Percentiles rank a stretch among this genome's conserved stretches.
phyloP scores from a whole-genome alignment of 2,113 vertebrate genomes.

The Litocranius walleri region DNA sequence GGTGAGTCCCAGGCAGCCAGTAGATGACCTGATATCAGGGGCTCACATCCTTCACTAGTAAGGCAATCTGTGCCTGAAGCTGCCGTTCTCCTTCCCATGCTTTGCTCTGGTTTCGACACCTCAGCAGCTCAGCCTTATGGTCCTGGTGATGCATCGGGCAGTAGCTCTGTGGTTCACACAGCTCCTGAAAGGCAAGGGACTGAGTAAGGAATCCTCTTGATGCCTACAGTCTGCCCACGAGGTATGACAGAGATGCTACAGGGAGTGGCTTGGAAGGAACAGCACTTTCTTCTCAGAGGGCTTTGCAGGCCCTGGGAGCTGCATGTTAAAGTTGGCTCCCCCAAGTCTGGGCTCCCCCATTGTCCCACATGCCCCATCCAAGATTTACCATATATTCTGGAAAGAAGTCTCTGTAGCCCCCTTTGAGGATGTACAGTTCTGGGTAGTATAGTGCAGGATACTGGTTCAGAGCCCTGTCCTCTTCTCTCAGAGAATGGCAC shows the following conservation, averaged over 20 bases:
- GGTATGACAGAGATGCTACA: not conserved
- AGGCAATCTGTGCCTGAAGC: slow-evolving; percentile 60
- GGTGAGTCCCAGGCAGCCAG: not conserved
- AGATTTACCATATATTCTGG: slow-evolving; percentile 74
- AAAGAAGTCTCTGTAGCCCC: slow-evolving; percentile 83
- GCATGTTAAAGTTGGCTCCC: not conserved
- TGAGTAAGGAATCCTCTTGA: not conserved
- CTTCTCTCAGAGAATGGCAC: slow-evolving; percentile 77
- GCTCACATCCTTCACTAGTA: slow-evolving; percentile 62
- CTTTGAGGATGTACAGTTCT: slow-evolving; percentile 82
- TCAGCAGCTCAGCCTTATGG: slow-evolving; percentile 81
- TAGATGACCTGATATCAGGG: not conserved
- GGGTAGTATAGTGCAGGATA: slow-evolving; percentile 81
- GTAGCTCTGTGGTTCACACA: slow-evolving; percentile 81
- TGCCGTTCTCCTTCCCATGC: slow-evolving; percentile 65
- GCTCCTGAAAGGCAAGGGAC: slow-evolving; percentile 65
- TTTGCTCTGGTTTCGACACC: slow-evolving; percentile 71
- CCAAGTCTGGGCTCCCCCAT: not conserved
- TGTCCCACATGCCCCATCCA: not conserved
- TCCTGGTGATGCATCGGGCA: slow-evolving; percentile 79
- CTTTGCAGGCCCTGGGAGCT: not conserved
- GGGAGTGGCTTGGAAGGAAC: not conserved
- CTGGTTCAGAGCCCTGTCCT: slow-evolving; percentile 78
- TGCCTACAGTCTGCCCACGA: not conserved
- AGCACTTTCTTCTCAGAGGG: not conserved